A percentile compares a stretch with the other conserved stretches of the same genome.
Conservation (phyloP, 53 echinoderm and acorn worm species). For the Echinarachnius parma region DNA sequence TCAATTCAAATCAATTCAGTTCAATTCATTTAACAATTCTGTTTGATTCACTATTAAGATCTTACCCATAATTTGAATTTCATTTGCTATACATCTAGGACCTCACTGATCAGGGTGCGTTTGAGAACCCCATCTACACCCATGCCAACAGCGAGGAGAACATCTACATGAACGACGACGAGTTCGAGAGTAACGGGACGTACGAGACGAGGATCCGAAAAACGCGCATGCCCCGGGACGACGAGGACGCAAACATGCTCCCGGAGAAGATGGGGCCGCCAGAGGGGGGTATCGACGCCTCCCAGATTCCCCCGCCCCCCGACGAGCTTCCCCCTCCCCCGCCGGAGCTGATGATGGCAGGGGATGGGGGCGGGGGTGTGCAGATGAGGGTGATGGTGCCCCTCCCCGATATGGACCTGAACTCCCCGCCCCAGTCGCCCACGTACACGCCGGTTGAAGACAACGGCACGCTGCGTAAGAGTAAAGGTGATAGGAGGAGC, state of each 20-base stretch:
- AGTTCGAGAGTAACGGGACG: constrained; percentile 6
- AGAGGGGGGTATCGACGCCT: constrained; percentile 57
- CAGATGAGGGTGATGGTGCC: constrained; percentile 14
- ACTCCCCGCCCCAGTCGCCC: constrained; percentile 28
- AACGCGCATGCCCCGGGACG: constrained; percentile 15
- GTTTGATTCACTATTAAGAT: too few relatives aligned
- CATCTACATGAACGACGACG: constrained; percentile 45
- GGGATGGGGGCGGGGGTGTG: background rate
- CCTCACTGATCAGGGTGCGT: constrained; percentile 25
- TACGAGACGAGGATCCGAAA: constrained; percentile 26
- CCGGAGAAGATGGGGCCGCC: constrained; percentile 79
- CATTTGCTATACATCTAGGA: constrained; percentile 4
- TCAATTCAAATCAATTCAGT: too few relatives aligned
- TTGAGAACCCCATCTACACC: constrained; percentile 86
- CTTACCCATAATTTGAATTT: background rate
- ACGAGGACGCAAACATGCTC: constrained; percentile 30
- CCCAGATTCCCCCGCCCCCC: constrained; percentile 46
- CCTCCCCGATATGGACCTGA: constrained; percentile 19
- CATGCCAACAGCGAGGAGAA: constrained; percentile 52
- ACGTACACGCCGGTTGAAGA: constrained; percentile 57
- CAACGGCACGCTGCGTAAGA: too few relatives aligned
- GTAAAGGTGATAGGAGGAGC: constrained; percentile 65
- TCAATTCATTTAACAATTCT: too few relatives aligned
- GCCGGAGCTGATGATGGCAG: constrained; percentile 8
- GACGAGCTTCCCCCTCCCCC: constrained; percentile 52